phyloP scores from a whole-genome alignment of 2,113 vertebrate genomes.

The Muntiacus muntjak region DNA sequence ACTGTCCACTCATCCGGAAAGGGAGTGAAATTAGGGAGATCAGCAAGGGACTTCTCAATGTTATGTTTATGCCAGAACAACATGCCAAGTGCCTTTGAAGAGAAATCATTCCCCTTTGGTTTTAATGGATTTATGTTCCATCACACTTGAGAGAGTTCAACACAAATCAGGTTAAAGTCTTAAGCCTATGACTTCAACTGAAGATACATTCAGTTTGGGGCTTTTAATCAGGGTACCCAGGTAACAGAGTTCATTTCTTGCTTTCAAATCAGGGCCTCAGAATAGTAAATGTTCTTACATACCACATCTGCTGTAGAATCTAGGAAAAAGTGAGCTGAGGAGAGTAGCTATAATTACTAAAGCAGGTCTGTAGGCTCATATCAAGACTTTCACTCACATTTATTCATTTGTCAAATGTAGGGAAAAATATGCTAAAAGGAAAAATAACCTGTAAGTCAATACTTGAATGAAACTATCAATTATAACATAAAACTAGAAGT shows the following conservation, averaged over 20 bases:
- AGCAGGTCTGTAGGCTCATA: constrained; percentile 34
- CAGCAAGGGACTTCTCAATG: constrained; percentile 97
- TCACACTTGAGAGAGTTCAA: constrained; percentile 54
- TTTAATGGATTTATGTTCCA: constrained; percentile 69
- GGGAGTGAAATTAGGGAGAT: constrained; percentile 98
- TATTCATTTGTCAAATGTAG: not conserved
- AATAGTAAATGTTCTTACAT: constrained; percentile 52
- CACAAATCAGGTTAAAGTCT: constrained; percentile 42
- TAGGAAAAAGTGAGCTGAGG: constrained; percentile 44
- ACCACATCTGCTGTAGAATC: constrained; percentile 33
- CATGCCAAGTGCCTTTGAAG: constrained; percentile 94
- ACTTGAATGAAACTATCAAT: constrained; percentile 5
- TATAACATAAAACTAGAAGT: constrained; percentile 21
- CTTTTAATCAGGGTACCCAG: constrained; percentile 12
- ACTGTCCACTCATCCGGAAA: constrained; percentile 99
- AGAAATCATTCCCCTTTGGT: constrained; percentile 73
- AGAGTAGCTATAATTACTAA: constrained; percentile 67
- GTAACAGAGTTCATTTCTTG: constrained; percentile 16
- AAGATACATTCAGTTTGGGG: constrained; percentile 26
- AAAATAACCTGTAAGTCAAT: not conserved
- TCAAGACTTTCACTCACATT: not conserved
- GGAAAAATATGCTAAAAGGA: constrained; percentile 1
- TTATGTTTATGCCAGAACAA: constrained; percentile 99
- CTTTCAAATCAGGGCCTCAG: constrained; percentile 24
- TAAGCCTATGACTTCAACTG: constrained; percentile 39